Evolutionary conservation across 2,113 vertebrate genomes (phyloP).

Genomic region (Junco hyemalis): DNA sequence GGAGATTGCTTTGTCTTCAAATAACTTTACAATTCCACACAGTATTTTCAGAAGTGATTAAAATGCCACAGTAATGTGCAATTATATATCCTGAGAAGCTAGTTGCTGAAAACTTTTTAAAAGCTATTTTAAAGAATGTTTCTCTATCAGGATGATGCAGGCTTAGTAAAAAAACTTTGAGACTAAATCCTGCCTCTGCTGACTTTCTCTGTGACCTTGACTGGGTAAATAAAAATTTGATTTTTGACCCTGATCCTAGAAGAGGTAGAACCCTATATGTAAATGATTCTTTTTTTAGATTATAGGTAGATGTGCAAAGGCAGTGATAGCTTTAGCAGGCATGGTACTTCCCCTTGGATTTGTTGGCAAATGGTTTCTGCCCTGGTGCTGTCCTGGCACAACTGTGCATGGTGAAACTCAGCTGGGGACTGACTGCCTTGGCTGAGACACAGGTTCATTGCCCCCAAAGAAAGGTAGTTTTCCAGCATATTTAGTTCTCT

Average conservation of each 20-base stretch:
- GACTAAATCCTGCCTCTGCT: not conserved
- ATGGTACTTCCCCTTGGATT: not conserved
- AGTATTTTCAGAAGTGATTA: constrained; percentile 66
- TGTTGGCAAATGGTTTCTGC: not conserved
- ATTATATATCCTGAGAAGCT: constrained; percentile 61
- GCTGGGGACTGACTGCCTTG: not conserved
- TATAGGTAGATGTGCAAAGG: not conserved
- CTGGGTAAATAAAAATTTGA: not conserved
- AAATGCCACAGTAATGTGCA: constrained; percentile 68
- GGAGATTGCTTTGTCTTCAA: constrained; percentile 56
- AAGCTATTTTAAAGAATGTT: not conserved
- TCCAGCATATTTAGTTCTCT: not conserved
- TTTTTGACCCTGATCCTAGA: not conserved
- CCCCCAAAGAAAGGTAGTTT: not conserved
- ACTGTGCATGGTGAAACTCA: not conserved
- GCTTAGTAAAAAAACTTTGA: not conserved
- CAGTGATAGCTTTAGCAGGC: not conserved
- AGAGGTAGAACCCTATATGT: not conserved
- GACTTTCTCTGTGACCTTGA: not conserved
- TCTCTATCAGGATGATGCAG: not conserved
- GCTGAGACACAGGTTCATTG: not conserved
- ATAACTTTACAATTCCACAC: constrained; percentile 53
- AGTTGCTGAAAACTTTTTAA: constrained; percentile 54
- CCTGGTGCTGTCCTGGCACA: not conserved
- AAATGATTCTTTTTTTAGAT: not conserved